Conservation (phyloP, 2,888 invertebrate species). For the Caenorhabditis macrosperma region DNA sequence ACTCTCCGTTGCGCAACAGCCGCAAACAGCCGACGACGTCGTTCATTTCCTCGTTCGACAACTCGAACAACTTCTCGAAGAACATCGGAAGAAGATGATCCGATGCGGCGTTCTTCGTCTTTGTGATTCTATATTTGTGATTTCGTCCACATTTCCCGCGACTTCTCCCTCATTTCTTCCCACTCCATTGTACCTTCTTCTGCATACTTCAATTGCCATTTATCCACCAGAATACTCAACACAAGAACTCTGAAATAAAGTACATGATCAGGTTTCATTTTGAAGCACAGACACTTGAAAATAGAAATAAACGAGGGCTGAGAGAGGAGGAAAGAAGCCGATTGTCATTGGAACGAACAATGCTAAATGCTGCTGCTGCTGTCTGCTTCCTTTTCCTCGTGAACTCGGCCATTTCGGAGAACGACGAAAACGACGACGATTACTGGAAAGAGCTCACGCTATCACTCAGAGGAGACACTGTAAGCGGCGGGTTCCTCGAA, state of each 20-base stretch:
- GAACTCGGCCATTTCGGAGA: slow-evolving; percentile 8
- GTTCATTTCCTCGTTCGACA: slow-evolving; percentile 58
- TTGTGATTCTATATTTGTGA: slow-evolving; percentile 30
- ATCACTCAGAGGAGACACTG: slow-evolving; percentile 27
- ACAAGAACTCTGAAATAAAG: slow-evolving; percentile 38
- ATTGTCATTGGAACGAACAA: neutral
- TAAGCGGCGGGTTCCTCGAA: neutral
- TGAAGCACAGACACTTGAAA: slow-evolving; percentile 18
- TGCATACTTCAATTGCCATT: neutral
- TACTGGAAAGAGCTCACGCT: slow-evolving; percentile 45
- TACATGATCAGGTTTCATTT: slow-evolving; percentile 43
- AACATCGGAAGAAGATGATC: slow-evolving; percentile 37
- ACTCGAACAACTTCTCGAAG: slow-evolving; percentile 49
- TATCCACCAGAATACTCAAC: neutral
- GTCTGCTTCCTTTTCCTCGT: neutral
- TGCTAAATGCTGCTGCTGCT: neutral
- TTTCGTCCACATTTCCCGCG: slow-evolving; percentile 47
- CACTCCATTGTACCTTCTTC: neutral
- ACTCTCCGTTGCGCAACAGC: slow-evolving; percentile 55
- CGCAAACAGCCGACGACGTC: slow-evolving; percentile 51
- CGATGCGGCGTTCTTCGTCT: neutral
- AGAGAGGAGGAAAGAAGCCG: neutral
- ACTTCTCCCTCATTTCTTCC: neutral
- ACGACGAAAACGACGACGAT: slow-evolving; percentile 36
- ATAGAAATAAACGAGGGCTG: slow-evolving; percentile 17